Conservation (phyloP, 2,888 invertebrate species). For the Hyalella azteca region DNA sequence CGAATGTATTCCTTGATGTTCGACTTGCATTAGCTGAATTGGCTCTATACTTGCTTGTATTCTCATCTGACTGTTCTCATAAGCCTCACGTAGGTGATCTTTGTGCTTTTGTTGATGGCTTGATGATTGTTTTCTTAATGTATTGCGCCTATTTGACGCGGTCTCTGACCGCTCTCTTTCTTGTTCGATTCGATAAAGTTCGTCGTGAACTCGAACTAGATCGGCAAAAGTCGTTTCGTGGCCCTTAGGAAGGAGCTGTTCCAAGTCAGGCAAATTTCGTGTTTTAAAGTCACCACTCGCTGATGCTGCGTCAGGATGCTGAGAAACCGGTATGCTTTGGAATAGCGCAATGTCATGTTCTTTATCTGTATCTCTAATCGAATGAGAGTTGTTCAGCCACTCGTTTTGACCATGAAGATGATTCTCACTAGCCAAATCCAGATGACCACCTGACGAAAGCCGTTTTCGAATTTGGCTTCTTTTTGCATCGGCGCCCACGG, state of each 20-base stretch:
- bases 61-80: slow-evolving; percentile 1
- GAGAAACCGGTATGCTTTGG: no score
- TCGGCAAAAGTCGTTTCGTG: slow-evolving; percentile 13
- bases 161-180: not conserved
- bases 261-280: slow-evolving; percentile 18
- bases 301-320: no score
- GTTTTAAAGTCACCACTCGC: not conserved
- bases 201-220: slow-evolving; percentile 32
- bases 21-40: not conserved
- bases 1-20: not conserved
- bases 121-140: not conserved
- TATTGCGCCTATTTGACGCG: not conserved
- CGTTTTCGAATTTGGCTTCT: no score
- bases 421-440: no score
- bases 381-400: no score
- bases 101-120: not conserved
- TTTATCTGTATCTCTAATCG: no score
- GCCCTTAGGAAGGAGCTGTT: slow-evolving; percentile 21
- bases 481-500: no score
- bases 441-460: no score
- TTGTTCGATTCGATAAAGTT: slow-evolving; percentile 7
- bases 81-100: slow-evolving; percentile 5
- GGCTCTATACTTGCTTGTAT: not conserved
- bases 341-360: no score
- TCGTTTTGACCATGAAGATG: no score